These are phyloP conservation scores for Ichneumon xanthorius DNA, from an alignment of 2,888 invertebrate species.

Conservation along the genomic window DNA sequence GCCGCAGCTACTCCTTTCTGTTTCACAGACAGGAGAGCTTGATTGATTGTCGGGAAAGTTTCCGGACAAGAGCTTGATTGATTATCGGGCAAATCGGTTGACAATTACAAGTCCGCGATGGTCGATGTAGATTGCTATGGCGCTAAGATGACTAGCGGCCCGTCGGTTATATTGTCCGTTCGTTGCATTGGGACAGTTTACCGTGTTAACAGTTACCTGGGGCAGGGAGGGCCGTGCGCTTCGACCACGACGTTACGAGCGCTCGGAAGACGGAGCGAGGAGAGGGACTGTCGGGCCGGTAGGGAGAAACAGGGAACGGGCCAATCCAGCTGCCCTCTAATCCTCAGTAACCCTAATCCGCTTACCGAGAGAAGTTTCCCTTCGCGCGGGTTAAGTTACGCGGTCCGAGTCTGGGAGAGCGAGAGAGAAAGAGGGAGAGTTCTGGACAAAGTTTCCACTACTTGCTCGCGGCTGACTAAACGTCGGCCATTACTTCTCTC, in stretches of 20 bases:
- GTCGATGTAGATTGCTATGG: background rate
- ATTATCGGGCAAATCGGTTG: background rate
- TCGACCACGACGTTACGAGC: constrained; percentile 57
- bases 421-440: background rate
- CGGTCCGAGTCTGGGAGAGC: constrained; percentile 38
- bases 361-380: constrained; percentile 66
- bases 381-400: constrained; percentile 62
- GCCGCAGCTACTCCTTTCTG: too few relatives aligned
- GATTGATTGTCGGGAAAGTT: background rate
- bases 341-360: constrained; percentile 71
- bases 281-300: constrained; percentile 20
- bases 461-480: constrained; percentile 69
- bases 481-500: constrained; percentile 62
- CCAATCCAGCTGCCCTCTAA: constrained; percentile 64
- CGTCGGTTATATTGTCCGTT: background rate
- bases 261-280: constrained; percentile 40
- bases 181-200: background rate
- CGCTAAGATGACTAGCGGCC: background rate
- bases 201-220: constrained; percentile 13
- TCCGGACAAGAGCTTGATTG: background rate
- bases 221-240: background rate
- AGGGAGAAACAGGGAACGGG: constrained; percentile 11
- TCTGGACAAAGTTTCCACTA: constrained; percentile 61
- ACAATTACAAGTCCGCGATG: background rate
- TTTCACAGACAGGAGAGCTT: background rate